phyloP scores from a whole-genome alignment of 1,140 invertebrate species.

The Ladona fulva region DNA sequence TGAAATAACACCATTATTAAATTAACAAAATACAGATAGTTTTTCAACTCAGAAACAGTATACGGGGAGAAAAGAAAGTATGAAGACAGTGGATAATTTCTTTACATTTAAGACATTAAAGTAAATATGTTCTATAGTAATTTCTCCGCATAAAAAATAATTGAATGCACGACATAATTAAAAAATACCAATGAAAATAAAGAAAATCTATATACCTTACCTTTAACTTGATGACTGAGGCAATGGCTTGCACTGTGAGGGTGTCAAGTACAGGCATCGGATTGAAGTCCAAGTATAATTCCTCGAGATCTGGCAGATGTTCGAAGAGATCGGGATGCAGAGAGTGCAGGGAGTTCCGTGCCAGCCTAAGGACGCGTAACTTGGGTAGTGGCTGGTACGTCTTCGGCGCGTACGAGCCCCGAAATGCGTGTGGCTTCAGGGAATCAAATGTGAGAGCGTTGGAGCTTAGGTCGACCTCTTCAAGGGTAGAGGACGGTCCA shows the following conservation, averaged over 20 bases:
- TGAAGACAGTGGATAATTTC: no score
- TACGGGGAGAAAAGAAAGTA: no score
- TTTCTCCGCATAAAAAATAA: no score
- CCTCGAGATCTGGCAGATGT: constrained; percentile 51
- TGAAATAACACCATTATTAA: no score
- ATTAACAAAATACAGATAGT: no score
- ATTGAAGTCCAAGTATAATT: constrained; percentile 57
- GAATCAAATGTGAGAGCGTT: constrained; percentile 49
- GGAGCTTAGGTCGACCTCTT: constrained; percentile 54
- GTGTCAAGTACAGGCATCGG: constrained; percentile 51
- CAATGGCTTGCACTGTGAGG: constrained; percentile 49
- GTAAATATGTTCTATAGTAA: no score
- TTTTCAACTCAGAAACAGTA: no score
- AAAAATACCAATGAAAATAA: no score
- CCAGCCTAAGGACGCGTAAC: constrained; percentile 51
- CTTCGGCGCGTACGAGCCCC: constrained; percentile 48
- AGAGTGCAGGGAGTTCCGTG: constrained; percentile 53
- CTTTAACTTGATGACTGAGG: constrained; percentile 51
- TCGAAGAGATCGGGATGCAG: constrained; percentile 61
- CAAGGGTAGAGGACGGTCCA: constrained; percentile 47
- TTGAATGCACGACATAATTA: no score
- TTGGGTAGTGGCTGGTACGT: constrained; percentile 50
- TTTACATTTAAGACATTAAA: no score
- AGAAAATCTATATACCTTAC: constrained; percentile 32
- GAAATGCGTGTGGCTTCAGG: constrained; percentile 46